phyloP scores from a whole-genome alignment of 2,113 vertebrate genomes.

The Petroica traversi region DNA sequence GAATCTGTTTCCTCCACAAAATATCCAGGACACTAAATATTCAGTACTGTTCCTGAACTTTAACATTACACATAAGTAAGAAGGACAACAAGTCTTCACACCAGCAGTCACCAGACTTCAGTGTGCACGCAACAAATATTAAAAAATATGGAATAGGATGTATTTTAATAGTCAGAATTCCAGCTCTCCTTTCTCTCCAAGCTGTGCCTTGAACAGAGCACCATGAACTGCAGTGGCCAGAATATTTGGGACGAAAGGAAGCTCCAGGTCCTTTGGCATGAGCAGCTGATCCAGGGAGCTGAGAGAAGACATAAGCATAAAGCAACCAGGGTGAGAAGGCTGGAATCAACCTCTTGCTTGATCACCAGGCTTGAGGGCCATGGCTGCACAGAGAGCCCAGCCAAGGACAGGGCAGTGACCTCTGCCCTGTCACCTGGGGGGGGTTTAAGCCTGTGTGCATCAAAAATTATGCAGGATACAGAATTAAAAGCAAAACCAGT shows the following conservation, averaged over 20 bases:
- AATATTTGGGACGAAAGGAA: fast-evolving
- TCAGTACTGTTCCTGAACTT: not conserved
- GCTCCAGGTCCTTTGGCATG: not conserved
- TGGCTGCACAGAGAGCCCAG: not conserved
- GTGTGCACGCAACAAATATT: fast-evolving
- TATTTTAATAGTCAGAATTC: not conserved
- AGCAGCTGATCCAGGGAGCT: not conserved
- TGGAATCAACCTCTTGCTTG: not conserved
- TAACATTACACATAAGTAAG: not conserved
- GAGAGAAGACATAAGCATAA: fast-evolving
- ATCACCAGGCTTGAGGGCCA: not conserved
- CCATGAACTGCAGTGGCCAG: not conserved
- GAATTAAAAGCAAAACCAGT: not conserved
- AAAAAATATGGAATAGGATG: not conserved
- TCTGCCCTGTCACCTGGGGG: not conserved
- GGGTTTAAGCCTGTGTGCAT: not conserved
- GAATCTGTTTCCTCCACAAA: not conserved
- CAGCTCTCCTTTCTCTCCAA: not conserved
- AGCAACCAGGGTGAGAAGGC: not conserved
- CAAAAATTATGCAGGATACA: not conserved
- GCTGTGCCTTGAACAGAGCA: not conserved
- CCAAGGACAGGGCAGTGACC: not conserved
- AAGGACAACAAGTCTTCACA: not conserved
- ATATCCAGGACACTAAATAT: not conserved
- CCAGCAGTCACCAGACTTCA: not conserved